These are phyloP conservation scores for Latrodectus elegans DNA, from an alignment of 2,888 invertebrate species.

Conservation along the genomic window DNA sequence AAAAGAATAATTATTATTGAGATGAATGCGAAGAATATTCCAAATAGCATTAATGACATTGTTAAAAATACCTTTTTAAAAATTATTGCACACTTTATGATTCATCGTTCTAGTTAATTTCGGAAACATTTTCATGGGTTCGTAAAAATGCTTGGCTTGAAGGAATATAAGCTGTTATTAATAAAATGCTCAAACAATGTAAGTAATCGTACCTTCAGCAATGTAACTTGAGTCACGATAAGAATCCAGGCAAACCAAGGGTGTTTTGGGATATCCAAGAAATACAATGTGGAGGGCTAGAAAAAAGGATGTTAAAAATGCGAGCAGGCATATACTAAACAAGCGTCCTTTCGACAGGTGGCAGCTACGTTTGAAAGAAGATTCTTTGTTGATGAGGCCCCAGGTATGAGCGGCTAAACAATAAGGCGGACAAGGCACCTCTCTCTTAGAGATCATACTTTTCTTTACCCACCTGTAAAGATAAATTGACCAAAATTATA, in stretches of 20 bases:
- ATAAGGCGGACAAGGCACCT: slow-evolving; percentile 63
- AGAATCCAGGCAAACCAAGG: slow-evolving; percentile 61
- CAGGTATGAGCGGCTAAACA: slow-evolving; percentile 58
- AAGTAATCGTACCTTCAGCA: slow-evolving; percentile 29
- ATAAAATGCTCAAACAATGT: too few species aligned
- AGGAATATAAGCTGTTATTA: too few species aligned
- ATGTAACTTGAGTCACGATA: slow-evolving; percentile 37
- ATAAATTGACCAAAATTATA: not conserved
- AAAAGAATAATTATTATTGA: too few species aligned
- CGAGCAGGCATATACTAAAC: slow-evolving; percentile 64
- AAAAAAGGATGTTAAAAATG: slow-evolving; percentile 66
- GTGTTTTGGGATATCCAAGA: slow-evolving; percentile 63
- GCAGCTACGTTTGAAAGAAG: slow-evolving; percentile 50
- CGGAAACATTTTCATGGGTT: too few species aligned
- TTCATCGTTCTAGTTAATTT: too few species aligned
- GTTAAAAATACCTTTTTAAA: too few species aligned
- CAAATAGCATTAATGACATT: too few species aligned
- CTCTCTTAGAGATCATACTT: slow-evolving; percentile 65
- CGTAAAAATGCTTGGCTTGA: too few species aligned
- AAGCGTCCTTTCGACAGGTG: slow-evolving; percentile 58
- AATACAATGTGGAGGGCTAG: slow-evolving; percentile 64
- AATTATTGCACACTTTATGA: too few species aligned
- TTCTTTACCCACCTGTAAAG: slow-evolving; percentile 62
- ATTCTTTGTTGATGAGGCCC: slow-evolving; percentile 53
- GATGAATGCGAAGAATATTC: too few species aligned